Evolutionary conservation across 2,113 vertebrate species (phyloP), one percentile per base, ranked within the genome.

Genomic region (Rhipidura dahli): DNA sequence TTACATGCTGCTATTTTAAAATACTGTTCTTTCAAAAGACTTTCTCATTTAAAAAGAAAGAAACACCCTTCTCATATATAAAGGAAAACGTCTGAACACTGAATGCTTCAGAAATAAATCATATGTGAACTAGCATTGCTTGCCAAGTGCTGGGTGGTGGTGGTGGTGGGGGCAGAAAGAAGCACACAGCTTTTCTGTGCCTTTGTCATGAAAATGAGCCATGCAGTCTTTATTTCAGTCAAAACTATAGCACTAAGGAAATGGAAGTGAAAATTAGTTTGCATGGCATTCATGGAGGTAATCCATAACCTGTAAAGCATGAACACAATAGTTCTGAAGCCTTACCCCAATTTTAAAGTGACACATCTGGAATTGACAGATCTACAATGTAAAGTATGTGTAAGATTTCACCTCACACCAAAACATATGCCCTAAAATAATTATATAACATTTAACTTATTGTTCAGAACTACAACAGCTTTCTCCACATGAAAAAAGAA

Each of bases 101-200:
- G 50, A 65, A 53, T 7, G 12, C 82, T 95, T 97, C 14, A 45
- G 53, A 89, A 84, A 94, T 87, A 97, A 89, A 82, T 95, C 65
- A 40, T 66, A 66, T 88, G 90, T 90, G 93, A 95, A 92, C 63
- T 95, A 63, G 31, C 61, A 13, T 80, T 77, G 42, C 49, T 94
- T 97, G 69, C 61, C 85, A 95, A 85, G 33, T 83, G 42, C 50
- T 73, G 57, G 49, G 61, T 20, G 37, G 44, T 39, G 26, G 44
- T 39, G 26, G 14, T 77, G 7, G 11, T 17, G 31, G 30, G 30
- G 35, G 18, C 27, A 49, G 83, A 68, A 45, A 80, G 66, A 23
- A 91, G 37, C 73, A 54, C 24, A 49, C 40, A 53, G 54, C 15
- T 70, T 89, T 81, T 84, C 82, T 88, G 20, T 82, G 87, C 12